These are phyloP conservation scores for Xestoiulus laeticollis DNA, from an alignment of 2,888 invertebrate species.

Conservation along the genomic window DNA sequence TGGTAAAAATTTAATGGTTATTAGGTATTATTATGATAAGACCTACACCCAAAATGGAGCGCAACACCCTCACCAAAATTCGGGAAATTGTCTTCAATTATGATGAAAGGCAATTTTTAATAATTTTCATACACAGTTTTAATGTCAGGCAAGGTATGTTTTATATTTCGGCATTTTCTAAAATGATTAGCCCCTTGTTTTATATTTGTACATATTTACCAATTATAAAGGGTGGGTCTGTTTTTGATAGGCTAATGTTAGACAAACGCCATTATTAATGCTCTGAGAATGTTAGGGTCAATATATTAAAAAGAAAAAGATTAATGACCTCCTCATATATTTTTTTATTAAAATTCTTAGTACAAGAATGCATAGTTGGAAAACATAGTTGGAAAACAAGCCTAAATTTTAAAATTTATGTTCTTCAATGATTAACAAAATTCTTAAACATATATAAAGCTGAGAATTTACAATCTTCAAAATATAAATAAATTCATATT, in stretches of 20 bases:
- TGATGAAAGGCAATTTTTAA: not conserved
- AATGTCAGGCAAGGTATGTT: too few species aligned
- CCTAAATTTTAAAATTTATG: too few species aligned
- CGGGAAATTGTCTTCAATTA: not conserved
- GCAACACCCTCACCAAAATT: not conserved
- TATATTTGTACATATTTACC: not conserved
- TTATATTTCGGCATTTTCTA: not conserved
- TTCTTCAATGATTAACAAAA: too few species aligned
- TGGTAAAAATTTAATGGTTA: not conserved
- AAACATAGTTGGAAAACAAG: not conserved
- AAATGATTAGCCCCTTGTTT: not conserved
- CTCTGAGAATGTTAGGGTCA: conserved; percentile 2
- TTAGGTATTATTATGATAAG: not conserved
- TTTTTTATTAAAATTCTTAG: not conserved
- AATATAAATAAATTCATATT: too few species aligned
- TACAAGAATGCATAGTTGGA: not conserved
- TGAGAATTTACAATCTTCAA: too few species aligned
- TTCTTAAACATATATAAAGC: too few species aligned
- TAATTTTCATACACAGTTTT: not conserved
- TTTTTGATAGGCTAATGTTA: conserved; percentile 15
- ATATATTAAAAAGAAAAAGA: conserved; percentile 25
- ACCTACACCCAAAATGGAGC: not conserved
- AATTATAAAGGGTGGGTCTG: conserved; percentile 3
- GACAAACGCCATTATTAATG: not conserved
- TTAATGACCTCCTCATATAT: not conserved